Conservation (phyloP, 2,113 vertebrate species). For the Pao palembangensis region DNA sequence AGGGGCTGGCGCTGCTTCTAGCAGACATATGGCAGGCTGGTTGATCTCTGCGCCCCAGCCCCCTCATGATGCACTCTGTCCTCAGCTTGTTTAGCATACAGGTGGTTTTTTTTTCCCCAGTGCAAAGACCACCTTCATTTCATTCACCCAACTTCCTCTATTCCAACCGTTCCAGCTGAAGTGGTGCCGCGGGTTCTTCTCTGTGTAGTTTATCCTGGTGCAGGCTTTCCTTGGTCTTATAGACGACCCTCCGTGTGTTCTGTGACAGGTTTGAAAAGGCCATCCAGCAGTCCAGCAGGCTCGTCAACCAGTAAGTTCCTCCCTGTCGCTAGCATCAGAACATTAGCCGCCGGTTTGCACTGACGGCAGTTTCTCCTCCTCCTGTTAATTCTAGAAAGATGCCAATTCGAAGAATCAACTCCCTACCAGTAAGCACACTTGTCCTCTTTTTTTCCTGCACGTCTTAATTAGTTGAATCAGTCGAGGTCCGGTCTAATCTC, state of each 20-base stretch:
- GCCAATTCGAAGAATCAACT: slow-evolving; percentile 81
- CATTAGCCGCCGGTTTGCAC: background rate
- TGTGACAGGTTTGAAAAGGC: slow-evolving; percentile 79
- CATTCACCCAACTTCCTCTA: slow-evolving; percentile 34
- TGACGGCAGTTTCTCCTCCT: slow-evolving; percentile 1
- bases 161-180: slow-evolving; percentile 14
- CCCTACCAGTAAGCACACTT: slow-evolving; percentile 81
- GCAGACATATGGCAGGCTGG: slow-evolving; percentile 74
- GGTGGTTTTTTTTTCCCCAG: slow-evolving; percentile 71
- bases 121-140: slow-evolving; percentile 26
- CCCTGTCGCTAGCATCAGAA: background rate
- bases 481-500: too few relatives aligned
- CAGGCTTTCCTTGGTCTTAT: background rate
- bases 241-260: background rate
- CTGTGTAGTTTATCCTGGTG: too few relatives aligned
- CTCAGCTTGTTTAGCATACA: slow-evolving; percentile 83
- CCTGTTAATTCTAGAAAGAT: slow-evolving; percentile 62
- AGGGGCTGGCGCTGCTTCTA: slow-evolving; percentile 49
- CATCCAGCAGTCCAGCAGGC: slow-evolving; percentile 63
- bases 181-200: slow-evolving; percentile 11
- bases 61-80: slow-evolving; percentile 6
- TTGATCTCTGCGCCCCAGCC: slow-evolving; percentile 20
- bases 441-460: background rate
- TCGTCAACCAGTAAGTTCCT: slow-evolving; percentile 77
- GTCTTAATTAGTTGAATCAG: background rate